These are phyloP conservation scores for Sandelia bainsii DNA, from an alignment of 2,797 vertebrate genomes.

Conservation along the genomic window DNA sequence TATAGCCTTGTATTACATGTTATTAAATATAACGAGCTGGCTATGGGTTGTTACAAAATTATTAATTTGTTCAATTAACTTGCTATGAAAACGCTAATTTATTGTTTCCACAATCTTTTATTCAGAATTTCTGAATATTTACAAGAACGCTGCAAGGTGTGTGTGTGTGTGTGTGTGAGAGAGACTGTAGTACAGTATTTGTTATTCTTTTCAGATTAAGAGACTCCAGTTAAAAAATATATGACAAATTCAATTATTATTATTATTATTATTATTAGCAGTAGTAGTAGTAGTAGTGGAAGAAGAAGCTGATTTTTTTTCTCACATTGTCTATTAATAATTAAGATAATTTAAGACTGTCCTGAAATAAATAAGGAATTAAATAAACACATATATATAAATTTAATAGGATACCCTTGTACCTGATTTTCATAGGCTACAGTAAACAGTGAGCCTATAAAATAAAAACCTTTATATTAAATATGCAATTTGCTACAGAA, in stretches of 20 bases:
- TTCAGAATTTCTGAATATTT: constrained; percentile 25
- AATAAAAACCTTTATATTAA: neutral
- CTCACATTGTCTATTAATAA: neutral
- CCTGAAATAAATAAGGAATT: neutral
- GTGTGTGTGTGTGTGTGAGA: constrained; percentile 31
- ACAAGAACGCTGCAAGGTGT: neutral
- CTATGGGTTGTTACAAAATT: constrained; percentile 53
- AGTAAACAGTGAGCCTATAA: neutral
- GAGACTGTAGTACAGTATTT: too few relatives aligned
- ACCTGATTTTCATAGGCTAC: neutral
- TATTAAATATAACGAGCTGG: constrained; percentile 75
- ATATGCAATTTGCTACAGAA: neutral
- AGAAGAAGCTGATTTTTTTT: neutral
- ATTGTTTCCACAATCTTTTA: constrained; percentile 18
- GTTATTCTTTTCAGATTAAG: too few relatives aligned
- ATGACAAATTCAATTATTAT: neutral
- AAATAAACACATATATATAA: neutral
- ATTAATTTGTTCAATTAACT: constrained; percentile 56
- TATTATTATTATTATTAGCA: neutral
- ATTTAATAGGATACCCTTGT: neutral
- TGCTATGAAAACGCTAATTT: constrained; percentile 36
- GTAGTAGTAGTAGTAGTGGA: neutral
- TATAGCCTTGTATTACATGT: constrained; percentile 67
- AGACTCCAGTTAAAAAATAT: too few relatives aligned
- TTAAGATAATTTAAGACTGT: neutral